These are phyloP conservation scores for Choristoneura rosaceana DNA, from an alignment of 2,888 invertebrate species.

Conservation along the genomic window DNA sequence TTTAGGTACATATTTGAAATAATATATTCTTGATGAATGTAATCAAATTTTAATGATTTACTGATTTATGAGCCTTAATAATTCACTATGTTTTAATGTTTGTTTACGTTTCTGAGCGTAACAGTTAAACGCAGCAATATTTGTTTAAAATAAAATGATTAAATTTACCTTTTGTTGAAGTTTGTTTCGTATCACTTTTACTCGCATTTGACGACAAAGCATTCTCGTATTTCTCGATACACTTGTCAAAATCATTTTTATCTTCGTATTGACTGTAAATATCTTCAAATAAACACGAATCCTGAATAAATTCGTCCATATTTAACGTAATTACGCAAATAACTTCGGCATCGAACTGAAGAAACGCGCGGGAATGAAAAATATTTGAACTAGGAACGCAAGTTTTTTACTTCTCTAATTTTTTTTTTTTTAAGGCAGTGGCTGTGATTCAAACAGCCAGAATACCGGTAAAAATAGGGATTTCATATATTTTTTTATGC, in stretches of 20 bases:
- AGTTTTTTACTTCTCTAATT: conserved; percentile 44
- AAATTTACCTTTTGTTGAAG: conserved; percentile 38
- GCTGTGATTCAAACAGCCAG: neutral
- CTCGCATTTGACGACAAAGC: conserved; percentile 41
- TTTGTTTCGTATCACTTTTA: conserved; percentile 21
- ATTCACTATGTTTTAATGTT: neutral
- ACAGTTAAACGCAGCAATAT: neutral
- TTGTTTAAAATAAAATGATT: neutral
- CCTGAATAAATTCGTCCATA: conserved; percentile 53
- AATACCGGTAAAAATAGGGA: conserved; percentile 4
- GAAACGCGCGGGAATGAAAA: conserved; percentile 18
- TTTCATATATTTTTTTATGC: neutral
- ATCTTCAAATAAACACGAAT: conserved; percentile 51
- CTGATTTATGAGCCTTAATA: no score
- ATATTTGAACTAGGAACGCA: conserved; percentile 46
- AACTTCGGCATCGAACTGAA: conserved; percentile 33
- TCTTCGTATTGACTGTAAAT: conserved; percentile 62
- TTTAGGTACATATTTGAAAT: no score
- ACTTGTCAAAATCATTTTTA: conserved; percentile 55
- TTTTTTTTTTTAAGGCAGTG: conserved; percentile 13
- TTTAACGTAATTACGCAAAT: conserved; percentile 30
- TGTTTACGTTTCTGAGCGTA: neutral
- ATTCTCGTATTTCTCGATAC: conserved; percentile 43
- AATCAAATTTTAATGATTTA: no score
- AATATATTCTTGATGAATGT: no score